These are phyloP conservation scores for Procambarus virginalis DNA, from an alignment of 1,140 invertebrate species.

Conservation along the genomic window DNA sequence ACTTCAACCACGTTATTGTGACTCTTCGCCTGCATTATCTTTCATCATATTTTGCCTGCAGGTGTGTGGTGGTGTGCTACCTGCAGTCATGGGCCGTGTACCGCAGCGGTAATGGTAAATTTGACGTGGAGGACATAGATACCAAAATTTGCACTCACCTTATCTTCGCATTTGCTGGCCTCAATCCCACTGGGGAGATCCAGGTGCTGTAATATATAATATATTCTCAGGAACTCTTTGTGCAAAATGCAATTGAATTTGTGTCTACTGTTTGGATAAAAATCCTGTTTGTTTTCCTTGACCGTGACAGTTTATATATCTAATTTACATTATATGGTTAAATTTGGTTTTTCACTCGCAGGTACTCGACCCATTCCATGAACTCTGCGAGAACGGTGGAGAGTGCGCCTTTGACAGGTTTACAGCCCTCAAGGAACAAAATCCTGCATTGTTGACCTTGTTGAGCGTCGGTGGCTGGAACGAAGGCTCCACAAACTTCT, in stretches of 20 bases:
- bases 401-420: conserved; percentile 71
- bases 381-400: conserved; percentile 75
- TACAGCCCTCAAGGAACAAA: conserved; percentile 73
- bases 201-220: background rate
- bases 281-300: too few species aligned
- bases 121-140: conserved; percentile 74
- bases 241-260: too few species aligned
- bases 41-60: background rate
- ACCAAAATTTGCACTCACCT: conserved; percentile 81
- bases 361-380: conserved; percentile 79
- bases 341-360: background rate
- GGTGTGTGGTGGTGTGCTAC: conserved; percentile 67
- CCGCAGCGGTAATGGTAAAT: conserved; percentile 55
- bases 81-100: conserved; percentile 70
- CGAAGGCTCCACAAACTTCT: conserved; percentile 69
- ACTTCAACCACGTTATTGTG: too few species aligned
- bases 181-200: conserved; percentile 73
- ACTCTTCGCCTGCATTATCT: too few species aligned
- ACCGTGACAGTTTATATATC: background rate
- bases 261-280: too few species aligned
- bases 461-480: conserved; percentile 74
- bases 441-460: conserved; percentile 73
- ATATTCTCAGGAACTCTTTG: too few species aligned
- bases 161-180: conserved; percentile 82
- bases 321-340: background rate